Conservation (phyloP, 2,888 invertebrate species). For the Lithophane socia region DNA sequence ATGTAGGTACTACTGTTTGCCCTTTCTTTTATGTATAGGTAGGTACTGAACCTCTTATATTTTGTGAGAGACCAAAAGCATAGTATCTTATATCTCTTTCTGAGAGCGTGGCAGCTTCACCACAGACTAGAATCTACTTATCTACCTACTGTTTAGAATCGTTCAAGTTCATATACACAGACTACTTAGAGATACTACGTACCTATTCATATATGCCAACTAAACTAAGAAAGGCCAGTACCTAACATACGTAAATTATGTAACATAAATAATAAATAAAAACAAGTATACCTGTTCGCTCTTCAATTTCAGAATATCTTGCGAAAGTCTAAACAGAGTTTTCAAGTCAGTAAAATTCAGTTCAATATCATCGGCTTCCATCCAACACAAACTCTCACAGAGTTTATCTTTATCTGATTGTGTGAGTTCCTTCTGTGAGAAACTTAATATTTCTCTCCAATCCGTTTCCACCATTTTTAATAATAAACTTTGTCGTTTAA, state of each 20-base stretch:
- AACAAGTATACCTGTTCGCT: conserved; percentile 91
- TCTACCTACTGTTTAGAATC: too few species aligned
- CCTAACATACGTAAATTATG: too few species aligned
- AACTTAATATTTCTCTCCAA: conserved; percentile 90
- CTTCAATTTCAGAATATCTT: conserved; percentile 92
- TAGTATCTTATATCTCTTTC: too few species aligned
- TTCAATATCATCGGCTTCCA: conserved; percentile 91
- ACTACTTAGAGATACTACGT: too few species aligned
- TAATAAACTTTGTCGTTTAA: conserved; percentile 40
- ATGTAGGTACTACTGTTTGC: too few species aligned
- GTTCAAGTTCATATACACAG: too few species aligned
- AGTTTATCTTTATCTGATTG: conserved; percentile 92
- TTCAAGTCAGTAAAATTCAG: conserved; percentile 90
- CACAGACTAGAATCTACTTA: too few species aligned
- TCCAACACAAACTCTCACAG: conserved; percentile 91
- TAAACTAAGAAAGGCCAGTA: neutral
- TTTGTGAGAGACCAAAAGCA: too few species aligned
- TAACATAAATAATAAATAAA: neutral
- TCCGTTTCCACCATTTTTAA: conserved; percentile 87
- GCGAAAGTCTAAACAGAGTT: conserved; percentile 91
- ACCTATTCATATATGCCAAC: too few species aligned
- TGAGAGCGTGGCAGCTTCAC: too few species aligned
- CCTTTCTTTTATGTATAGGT: too few species aligned
- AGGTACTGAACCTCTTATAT: too few species aligned
- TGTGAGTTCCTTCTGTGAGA: conserved; percentile 89